Conservation (phyloP, 2,113 vertebrate genomes). For the Emydura subglobosa region DNA sequence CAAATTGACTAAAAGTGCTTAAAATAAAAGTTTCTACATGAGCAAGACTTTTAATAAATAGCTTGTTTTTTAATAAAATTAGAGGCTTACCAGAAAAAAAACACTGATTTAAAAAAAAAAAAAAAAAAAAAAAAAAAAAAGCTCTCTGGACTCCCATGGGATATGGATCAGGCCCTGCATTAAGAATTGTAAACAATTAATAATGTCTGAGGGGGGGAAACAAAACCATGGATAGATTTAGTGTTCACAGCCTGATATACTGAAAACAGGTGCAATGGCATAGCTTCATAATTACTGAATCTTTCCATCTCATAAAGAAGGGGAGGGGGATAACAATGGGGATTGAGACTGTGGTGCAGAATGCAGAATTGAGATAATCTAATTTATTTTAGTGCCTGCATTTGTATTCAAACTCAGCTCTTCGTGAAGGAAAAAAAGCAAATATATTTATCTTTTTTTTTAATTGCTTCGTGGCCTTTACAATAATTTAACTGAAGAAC, state of each 20-base stretch:
- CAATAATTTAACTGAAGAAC: conserved; percentile 48
- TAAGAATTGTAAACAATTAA: conserved; percentile 33
- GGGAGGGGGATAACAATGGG: conserved; percentile 46
- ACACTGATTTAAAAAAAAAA: not conserved
- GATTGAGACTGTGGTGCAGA: conserved; percentile 48
- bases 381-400: conserved; percentile 60
- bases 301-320: conserved; percentile 49
- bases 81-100: conserved; percentile 15
- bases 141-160: conserved; percentile 13
- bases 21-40: not conserved
- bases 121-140: not conserved
- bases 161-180: not conserved
- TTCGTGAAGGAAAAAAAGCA: conserved; percentile 50
- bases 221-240: not conserved
- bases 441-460: conserved; percentile 34
- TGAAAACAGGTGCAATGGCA: conserved; percentile 66
- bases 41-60: conserved; percentile 25
- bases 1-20: not conserved
- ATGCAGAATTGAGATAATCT: conserved; percentile 60
- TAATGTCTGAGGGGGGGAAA: not conserved
- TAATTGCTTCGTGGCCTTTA: conserved; percentile 24
- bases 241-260: not conserved
- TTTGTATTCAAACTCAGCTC: conserved; percentile 64
- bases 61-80: conserved; percentile 23
- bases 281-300: conserved; percentile 71